Evolutionary conservation across 2,888 invertebrate genomes (phyloP), one percentile per base, ranked within the genome.

Genomic region (Coronaproctus castanopsis): DNA sequence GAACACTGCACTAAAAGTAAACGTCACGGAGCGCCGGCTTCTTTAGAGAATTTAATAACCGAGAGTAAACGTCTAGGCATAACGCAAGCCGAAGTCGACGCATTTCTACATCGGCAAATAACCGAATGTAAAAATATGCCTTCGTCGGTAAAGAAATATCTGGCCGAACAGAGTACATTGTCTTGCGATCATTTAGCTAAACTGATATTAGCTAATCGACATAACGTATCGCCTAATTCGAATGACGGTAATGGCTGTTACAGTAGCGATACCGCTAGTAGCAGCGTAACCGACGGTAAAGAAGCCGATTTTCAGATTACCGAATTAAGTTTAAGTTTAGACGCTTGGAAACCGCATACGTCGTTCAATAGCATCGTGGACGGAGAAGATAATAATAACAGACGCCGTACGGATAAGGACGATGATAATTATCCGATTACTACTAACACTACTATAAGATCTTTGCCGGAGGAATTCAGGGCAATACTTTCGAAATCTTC

Each of bases 311-410:
- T 61, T 10, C 61, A 78, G 67, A 71, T 79, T 61, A 78, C 77
- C 19, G 78, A 78, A 67, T 73, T 78, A 69, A 75, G 75, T 64
- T 67, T 71, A 60, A 75, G 71, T 65, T 68, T 78, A 64, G 79
- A 79, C 64, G 75, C 75, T 52, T 78, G 78, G 77, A 74, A 76
- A 36, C 71, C 75, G 14, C 72, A 57, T 67, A 54, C 54, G 55
- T 54, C 49, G 48, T 20, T 51, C 2, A 23, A 8, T 22, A 23
- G 2, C 54, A 18, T 8, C 8, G 5, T 14, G 36, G 48, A 53
- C 54, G 54, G 23, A 3, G 22, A 21, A 22, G 22, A 24, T 5
- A 3, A 8, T 2, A 21, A n/a, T 8, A 50, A 21, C 52, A 19
- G 8, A 49, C 36, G 22, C 19, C 56, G 54, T 36, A 23, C 3